Evolutionary conservation across 2,888 invertebrate species (phyloP).

Genomic region (Gasteruption jaculator): DNA sequence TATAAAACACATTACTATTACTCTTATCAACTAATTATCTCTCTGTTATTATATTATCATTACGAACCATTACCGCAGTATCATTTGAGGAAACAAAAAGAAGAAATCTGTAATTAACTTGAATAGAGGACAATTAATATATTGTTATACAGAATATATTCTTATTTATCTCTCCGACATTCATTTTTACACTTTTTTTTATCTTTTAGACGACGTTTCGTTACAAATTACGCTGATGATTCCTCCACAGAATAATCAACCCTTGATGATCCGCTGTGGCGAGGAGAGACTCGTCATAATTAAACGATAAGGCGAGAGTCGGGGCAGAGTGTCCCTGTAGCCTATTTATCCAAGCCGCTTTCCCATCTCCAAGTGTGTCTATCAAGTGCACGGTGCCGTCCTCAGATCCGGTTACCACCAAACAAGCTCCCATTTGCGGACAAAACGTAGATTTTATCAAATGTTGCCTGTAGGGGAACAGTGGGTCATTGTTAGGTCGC

Average conservation of each 20-base stretch:
- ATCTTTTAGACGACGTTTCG: constrained; percentile 7
- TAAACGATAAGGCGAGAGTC: constrained; percentile 78
- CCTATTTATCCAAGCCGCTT: constrained; percentile 56
- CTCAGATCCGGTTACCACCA: constrained; percentile 48
- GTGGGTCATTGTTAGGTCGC: neutral
- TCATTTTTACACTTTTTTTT: constrained; percentile 2
- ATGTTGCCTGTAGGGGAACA: constrained; percentile 41
- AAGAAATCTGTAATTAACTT: too few species aligned
- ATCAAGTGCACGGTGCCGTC: constrained; percentile 45
- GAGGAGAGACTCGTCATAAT: constrained; percentile 81
- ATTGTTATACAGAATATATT: constrained; percentile 37
- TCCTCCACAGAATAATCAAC: constrained; percentile 70
- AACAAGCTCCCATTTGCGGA: constrained; percentile 55
- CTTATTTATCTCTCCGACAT: constrained; percentile 15
- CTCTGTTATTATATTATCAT: too few species aligned
- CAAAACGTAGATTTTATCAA: constrained; percentile 75
- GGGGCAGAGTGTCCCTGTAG: constrained; percentile 77
- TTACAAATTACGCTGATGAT: constrained; percentile 37
- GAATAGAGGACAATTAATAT: constrained; percentile 46
- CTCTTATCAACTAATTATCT: too few species aligned
- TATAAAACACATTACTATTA: too few species aligned
- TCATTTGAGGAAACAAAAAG: too few species aligned
- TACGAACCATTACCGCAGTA: too few species aligned
- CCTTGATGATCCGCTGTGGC: constrained; percentile 81
- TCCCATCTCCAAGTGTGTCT: constrained; percentile 50